A percentile compares a stretch with the other conserved stretches of the same genome.
These are phyloP conservation scores for Diarsia dahlii DNA, from an alignment of 2,888 invertebrate genomes.

Conservation along the genomic window DNA sequence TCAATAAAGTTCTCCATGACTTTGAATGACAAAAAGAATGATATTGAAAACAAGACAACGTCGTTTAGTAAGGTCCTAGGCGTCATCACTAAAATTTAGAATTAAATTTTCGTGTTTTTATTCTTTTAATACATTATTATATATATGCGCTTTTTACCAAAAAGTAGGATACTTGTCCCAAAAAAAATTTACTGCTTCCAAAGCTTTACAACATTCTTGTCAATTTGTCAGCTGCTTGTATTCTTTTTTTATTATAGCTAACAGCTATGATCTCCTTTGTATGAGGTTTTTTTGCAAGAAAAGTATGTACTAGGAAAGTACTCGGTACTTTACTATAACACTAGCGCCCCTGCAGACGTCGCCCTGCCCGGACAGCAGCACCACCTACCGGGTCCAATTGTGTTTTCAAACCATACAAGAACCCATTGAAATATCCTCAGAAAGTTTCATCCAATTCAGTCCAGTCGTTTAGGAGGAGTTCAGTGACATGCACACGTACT, in stretches of 20 bases:
- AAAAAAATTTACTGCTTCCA: neutral
- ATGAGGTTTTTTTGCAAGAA: too few species aligned
- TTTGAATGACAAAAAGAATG: slow-evolving; percentile 38
- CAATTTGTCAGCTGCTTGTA: neutral
- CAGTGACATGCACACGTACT: too few species aligned
- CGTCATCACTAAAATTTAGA: slow-evolving; percentile 34
- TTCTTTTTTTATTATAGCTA: slow-evolving; percentile 8
- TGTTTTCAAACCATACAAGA: too few species aligned
- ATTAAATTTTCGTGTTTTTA: neutral
- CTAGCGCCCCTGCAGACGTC: too few species aligned
- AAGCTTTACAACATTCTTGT: neutral
- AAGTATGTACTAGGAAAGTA: too few species aligned
- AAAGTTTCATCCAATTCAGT: too few species aligned
- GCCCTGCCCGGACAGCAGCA: too few species aligned
- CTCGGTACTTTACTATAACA: too few species aligned
- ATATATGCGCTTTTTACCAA: neutral
- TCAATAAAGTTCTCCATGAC: slow-evolving; percentile 71
- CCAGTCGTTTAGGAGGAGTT: too few species aligned
- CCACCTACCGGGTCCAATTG: too few species aligned
- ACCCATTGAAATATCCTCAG: too few species aligned
- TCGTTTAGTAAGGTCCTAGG: neutral
- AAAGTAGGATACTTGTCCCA: neutral
- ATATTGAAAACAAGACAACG: slow-evolving; percentile 28
- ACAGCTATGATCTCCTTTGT: neutral
- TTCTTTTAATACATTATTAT: slow-evolving; percentile 15